phyloP scores from a whole-genome alignment of 2,113 vertebrate genomes.

The Hippocampus barbouri region DNA sequence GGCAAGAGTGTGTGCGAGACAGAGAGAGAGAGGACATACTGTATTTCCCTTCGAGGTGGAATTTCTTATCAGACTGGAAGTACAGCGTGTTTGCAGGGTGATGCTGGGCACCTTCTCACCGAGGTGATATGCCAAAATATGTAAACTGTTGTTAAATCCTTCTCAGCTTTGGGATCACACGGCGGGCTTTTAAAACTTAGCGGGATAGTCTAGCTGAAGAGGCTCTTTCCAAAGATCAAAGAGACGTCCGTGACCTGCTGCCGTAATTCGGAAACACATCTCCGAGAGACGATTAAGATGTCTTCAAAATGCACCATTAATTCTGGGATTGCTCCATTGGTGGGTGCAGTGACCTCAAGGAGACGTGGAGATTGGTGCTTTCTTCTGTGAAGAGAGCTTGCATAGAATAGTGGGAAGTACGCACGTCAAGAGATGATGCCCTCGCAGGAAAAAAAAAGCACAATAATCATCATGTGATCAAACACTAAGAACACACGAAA shows the following conservation, averaged over 20 bases:
- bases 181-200: conserved; percentile 12
- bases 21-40: conserved; percentile 2
- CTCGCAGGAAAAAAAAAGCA: too few species aligned
- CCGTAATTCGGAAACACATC: conserved; percentile 9
- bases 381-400: background rate
- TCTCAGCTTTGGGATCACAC: background rate
- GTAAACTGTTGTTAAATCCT: conserved; percentile 6
- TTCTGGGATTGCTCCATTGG: conserved; percentile 1
- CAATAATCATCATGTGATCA: too few species aligned
- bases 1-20: conserved; percentile 1
- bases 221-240: conserved; percentile 22
- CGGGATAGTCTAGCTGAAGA: conserved; percentile 15
- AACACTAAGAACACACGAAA: too few species aligned
- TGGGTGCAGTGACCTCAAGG: conserved; percentile 31
- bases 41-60: conserved; percentile 26
- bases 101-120: background rate
- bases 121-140: background rate
- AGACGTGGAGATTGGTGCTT: background rate
- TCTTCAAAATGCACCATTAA: conserved; percentile 31
- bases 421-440: too few species aligned
- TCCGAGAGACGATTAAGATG: conserved; percentile 20
- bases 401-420: too few species aligned
- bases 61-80: conserved; percentile 34
- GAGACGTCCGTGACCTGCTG: background rate
- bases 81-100: conserved; percentile 19